A percentile compares a stretch with the other conserved stretches of the same genome.
Evolutionary conservation across 2,888 invertebrate species (phyloP).

Genomic region (Camponotus fellah): DNA sequence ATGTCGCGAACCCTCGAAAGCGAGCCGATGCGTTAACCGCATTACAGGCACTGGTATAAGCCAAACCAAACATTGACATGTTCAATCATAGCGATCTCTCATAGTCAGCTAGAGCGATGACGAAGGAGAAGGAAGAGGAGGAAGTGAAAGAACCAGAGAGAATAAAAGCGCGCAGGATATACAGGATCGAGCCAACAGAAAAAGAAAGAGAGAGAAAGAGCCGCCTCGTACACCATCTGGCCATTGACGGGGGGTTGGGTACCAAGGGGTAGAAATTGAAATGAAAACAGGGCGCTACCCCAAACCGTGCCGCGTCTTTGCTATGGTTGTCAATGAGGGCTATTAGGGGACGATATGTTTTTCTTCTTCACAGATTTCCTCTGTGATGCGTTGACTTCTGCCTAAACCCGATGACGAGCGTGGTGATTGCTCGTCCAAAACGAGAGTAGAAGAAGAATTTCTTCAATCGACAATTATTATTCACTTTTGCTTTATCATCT

Average conservation of each 20-base stretch:
- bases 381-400: constrained; percentile 68
- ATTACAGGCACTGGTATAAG: constrained; percentile 76
- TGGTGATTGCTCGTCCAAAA: constrained; percentile 48
- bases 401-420: constrained; percentile 39
- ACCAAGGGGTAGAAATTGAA: constrained; percentile 84
- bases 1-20: constrained; percentile 71
- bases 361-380: constrained; percentile 82
- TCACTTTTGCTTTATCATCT: neutral
- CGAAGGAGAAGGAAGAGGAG: constrained; percentile 10
- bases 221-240: constrained; percentile 82
- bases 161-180: constrained; percentile 51
- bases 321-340: constrained; percentile 85
- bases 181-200: constrained; percentile 40
- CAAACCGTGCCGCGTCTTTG: constrained; percentile 68
- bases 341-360: constrained; percentile 86
- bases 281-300: constrained; percentile 84
- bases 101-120: constrained; percentile 40
- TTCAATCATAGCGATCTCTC: constrained; percentile 83
- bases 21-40: constrained; percentile 83
- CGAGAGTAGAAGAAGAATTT: neutral
- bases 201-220: constrained; percentile 41
- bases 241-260: constrained; percentile 65
- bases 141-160: constrained; percentile 40
- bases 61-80: constrained; percentile 85
- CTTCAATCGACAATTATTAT: constrained; percentile 1